A percentile compares a stretch with the other conserved stretches of the same genome.
Evolutionary conservation across 2,797 vertebrate genomes (phyloP).

Genomic region (Hybognathus amarus): DNA sequence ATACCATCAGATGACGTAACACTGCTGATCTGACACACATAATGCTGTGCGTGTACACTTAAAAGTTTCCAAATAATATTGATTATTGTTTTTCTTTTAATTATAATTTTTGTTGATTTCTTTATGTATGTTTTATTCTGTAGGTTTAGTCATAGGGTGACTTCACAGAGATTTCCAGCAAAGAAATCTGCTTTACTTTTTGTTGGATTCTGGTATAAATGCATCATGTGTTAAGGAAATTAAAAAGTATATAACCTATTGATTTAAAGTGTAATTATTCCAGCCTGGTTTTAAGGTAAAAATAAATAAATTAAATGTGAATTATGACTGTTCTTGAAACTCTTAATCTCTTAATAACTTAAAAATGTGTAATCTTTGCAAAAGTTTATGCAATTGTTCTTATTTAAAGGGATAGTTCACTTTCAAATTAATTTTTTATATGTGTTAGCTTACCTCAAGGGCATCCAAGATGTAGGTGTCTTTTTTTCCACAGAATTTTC

Average conservation of each 20-base stretch:
- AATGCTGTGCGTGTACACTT: neutral
- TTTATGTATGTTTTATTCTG: constrained; percentile 12
- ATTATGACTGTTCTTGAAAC: neutral
- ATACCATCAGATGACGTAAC: neutral
- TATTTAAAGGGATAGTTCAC: no score
- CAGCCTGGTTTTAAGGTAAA: neutral
- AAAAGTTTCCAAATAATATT: constrained; percentile 12
- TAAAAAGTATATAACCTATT: constrained; percentile 23
- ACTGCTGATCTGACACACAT: constrained; percentile 22
- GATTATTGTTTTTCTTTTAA: constrained; percentile 33
- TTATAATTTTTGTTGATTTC: constrained; percentile 24
- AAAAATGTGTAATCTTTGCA: neutral
- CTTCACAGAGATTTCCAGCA: constrained; percentile 3
- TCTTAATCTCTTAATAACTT: neutral
- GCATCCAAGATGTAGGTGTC: no score
- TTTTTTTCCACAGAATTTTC: no score
- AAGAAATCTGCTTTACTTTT: constrained; percentile 17
- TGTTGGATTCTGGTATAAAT: constrained; percentile 38
- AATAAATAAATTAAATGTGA: neutral
- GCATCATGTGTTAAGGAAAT: constrained; percentile 21
- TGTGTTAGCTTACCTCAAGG: no score
- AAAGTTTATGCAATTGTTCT: neutral
- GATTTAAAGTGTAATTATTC: constrained; percentile 20
- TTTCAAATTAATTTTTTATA: no score
- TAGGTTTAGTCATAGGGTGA: neutral